Evolutionary conservation across 2,113 vertebrate species (phyloP), one percentile per base, ranked within the genome.

Genomic region (Ciconia maguari): DNA sequence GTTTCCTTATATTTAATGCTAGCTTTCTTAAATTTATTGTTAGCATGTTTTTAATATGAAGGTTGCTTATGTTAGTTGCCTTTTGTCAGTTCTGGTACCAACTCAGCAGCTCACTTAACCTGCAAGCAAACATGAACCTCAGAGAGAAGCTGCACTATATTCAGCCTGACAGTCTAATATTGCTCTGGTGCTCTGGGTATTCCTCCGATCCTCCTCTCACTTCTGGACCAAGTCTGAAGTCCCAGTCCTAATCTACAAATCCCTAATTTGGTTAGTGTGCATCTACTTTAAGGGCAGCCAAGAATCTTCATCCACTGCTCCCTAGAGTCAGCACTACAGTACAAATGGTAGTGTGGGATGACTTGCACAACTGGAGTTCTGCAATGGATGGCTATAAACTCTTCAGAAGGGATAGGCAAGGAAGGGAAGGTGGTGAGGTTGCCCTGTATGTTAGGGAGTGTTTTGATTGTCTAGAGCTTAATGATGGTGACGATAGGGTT

Each of bases 131-230:
- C 2, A 3, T 8, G 27, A 83, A 42, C 54, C 60, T 95, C 52
- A 32, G 81, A 83, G 77, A 94, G 58, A 89, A 80, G 54, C 66
- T 87, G 57, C 58, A 57, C 87, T 44, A 64, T 20, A 81, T 81
- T 90, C 54, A 83, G 68, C 68, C 88, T 93, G 94, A 91, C 91
- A 74, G 46, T 4, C 87, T 72, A 48, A 93, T 90, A 97, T 81
- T 96, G 96, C 94, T 96, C 48, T 91, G 94, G 29, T 94, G 96
- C 94, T 86, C 68, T 94, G 94, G 68, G 89, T 69, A 95, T 95
- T 96, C 66, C 75, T 74, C 58, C 26, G 13, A 82, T 58, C 60
- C 68, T 84, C 54, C 54, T 52, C 87, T 70, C 85, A 64, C 70
- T 89, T 84, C 78, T 94, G 75, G 71, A 93, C 62, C 54, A 77